phyloP scores from a whole-genome alignment of 2,797 vertebrate species.

The Myiothlypis chrysogaster region DNA sequence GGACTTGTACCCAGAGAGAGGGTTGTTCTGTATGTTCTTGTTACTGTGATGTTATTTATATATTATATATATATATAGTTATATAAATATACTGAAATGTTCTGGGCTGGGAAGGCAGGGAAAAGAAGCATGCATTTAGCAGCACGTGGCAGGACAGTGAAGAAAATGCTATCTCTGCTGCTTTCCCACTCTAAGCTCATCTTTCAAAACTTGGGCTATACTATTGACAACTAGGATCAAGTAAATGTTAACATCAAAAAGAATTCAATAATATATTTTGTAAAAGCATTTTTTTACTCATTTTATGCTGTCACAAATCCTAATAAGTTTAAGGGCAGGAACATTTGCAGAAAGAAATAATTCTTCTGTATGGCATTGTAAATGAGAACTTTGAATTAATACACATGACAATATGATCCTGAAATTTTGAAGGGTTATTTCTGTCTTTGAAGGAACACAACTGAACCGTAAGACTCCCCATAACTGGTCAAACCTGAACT shows the following conservation, averaged over 20 bases:
- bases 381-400: not conserved
- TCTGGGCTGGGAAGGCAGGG: not conserved
- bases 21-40: not conserved
- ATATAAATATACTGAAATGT: not conserved
- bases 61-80: too few species aligned
- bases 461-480: not conserved
- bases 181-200: not conserved
- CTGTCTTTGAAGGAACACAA: not conserved
- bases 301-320: not conserved
- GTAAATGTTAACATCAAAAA: not conserved
- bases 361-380: not conserved
- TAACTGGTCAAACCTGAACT: not conserved
- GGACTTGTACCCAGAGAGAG: not conserved
- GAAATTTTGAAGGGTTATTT: not conserved
- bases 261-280: not conserved
- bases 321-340: not conserved
- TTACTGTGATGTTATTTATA: not conserved
- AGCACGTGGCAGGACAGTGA: not conserved
- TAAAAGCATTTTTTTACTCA: not conserved
- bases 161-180: not conserved
- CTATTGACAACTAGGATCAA: not conserved
- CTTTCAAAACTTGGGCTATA: not conserved
- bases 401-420: rapidly evolving
- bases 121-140: not conserved
- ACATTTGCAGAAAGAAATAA: not conserved